Evolutionary conservation across 2,888 invertebrate species (phyloP).

Genomic region (Ochropleura leucogaster): DNA sequence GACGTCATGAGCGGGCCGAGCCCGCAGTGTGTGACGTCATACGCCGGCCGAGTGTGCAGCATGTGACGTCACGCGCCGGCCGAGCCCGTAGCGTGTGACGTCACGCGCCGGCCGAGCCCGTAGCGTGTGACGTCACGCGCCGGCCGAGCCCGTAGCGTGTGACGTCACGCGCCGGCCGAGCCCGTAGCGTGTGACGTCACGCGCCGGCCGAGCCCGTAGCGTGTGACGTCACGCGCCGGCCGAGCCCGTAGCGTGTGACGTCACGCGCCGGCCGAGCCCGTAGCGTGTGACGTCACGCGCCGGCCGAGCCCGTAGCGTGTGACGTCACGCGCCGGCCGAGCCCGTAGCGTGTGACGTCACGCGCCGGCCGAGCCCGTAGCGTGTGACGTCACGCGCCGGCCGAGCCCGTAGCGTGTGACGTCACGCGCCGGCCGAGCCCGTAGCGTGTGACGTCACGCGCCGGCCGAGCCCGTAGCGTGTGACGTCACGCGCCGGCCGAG

Average conservation of each 20-base stretch:
- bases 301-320: too few species aligned
- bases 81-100: constrained; percentile 5
- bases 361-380: not conserved
- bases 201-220: constrained; percentile 5
- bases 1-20: constrained; percentile 12
- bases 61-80: constrained; percentile 14
- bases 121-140: not conserved
- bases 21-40: constrained; percentile 13
- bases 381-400: constrained; percentile 22
- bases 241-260: too few species aligned
- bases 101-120: constrained; percentile 2
- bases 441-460: constrained; percentile 19
- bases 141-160: constrained; percentile 13
- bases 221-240: constrained; percentile 22
- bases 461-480: too few species aligned
- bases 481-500: constrained; percentile 17
- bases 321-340: constrained; percentile 17
- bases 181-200: not conserved
- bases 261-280: constrained; percentile 12
- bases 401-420: too few species aligned
- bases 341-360: constrained; percentile 15
- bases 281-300: constrained; percentile 19
- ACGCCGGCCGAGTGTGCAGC: not conserved
- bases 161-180: constrained; percentile 15
- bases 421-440: constrained; percentile 12